Evolutionary conservation across 2,113 vertebrate genomes (phyloP).

Genomic region (Xenopus laevis): DNA sequence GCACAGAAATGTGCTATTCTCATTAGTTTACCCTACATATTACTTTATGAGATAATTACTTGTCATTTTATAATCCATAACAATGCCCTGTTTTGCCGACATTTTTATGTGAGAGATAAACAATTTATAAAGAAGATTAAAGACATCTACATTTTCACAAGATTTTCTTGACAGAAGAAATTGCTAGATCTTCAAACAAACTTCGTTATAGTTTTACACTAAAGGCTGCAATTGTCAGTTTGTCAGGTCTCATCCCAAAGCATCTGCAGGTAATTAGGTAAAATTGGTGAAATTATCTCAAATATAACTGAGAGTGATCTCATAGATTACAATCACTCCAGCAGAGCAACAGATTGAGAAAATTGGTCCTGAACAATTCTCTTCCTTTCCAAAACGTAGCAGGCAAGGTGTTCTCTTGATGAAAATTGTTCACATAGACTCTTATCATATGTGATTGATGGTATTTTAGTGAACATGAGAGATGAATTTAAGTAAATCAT

Average conservation of each 20-base stretch:
- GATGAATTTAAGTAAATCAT: constrained; percentile 47
- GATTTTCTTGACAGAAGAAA: constrained; percentile 18
- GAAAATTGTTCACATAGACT: constrained; percentile 49
- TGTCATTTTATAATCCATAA: too few relatives aligned
- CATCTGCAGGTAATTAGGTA: constrained; percentile 58
- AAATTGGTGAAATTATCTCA: constrained; percentile 57
- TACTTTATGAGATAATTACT: too few relatives aligned
- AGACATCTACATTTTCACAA: too few relatives aligned
- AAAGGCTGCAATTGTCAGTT: constrained; percentile 40
- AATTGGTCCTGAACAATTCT: constrained; percentile 47
- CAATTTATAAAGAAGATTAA: too few relatives aligned
- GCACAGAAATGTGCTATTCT: too few relatives aligned
- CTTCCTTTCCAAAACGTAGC: constrained; percentile 39
- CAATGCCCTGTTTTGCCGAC: too few relatives aligned
- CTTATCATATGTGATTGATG: constrained; percentile 49
- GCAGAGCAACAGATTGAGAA: constrained; percentile 52
- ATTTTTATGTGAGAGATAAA: too few relatives aligned
- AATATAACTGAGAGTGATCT: constrained; percentile 54
- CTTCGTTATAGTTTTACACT: too few relatives aligned
- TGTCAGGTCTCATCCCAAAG: constrained; percentile 51
- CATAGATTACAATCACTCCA: constrained; percentile 49
- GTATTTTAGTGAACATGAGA: constrained; percentile 39
- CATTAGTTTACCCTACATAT: too few relatives aligned
- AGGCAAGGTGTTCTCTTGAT: constrained; percentile 49
- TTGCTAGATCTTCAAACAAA: too few relatives aligned